Base-by-base conservation (phyloP, 1,140 invertebrate species). In the Holotrichia oblita region DNA sequence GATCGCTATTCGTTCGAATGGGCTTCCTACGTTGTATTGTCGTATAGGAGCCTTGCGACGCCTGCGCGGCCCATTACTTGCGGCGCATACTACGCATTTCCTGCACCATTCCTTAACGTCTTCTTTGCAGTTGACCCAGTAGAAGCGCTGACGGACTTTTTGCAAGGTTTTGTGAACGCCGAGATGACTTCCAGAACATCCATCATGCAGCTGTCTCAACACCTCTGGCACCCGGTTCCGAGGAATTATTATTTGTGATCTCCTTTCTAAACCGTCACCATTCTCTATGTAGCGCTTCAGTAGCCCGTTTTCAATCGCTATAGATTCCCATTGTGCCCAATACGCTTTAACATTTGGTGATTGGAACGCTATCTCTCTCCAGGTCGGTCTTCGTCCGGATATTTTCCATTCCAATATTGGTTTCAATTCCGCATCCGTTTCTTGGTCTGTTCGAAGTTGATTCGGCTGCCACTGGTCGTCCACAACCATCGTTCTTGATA, bases 1-100 rank as follows among this genome's bases (percentile, higher is more conserved):
- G 0, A 82, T 61, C 10, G 81, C 81, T 9, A 83, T 61, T 78
- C 83, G 74, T 81, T 84, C 81, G 24, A 83, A 79, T 27, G 81
- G 81, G 41, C 74, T 77, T 12, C 80, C 48, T 6, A 55, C 14
- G 6, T 55, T 55, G 48, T 55, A 55, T 17, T 55, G 48, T n/a
- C 81, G 76, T 7, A 85, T 61, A 6, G 72, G 40, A 0, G 79
- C 82, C 24, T 79, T 78, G 0, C 69, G 80, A 40, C 77, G 77
- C 10, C 20, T 24, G 0, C 27, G 3, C 2, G 83, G 83, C 6
- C 81, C 83, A 79, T 84, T 84, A 17, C 69, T 73, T 17, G 79
- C 79, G 12, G 80, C 69, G 79, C 83, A 85, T 14, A 34, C 61
- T 0, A 8, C n/a, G 76, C 82, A 85, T 12, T 80, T 83, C 7